Conservation (phyloP, 2,113 vertebrate genomes). For the Bubalus kerabau region DNA sequence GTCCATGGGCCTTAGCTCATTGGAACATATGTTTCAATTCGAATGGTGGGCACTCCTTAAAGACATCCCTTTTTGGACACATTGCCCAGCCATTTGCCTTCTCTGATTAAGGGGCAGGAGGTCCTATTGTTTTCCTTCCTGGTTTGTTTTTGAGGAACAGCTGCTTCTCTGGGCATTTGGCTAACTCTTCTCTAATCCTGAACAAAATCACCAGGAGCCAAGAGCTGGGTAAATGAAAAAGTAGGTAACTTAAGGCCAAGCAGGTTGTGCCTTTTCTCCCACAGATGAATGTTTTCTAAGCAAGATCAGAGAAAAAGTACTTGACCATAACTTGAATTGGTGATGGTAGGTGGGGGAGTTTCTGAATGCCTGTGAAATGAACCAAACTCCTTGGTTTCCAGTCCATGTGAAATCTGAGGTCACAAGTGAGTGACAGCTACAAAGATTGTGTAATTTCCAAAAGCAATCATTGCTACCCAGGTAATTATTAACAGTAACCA, state of each 20-base stretch:
- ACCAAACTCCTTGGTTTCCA: not conserved
- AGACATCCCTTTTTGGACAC: not conserved
- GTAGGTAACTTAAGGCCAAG: constrained; percentile 21
- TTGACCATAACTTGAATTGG: not conserved
- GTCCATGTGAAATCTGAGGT: constrained; percentile 20
- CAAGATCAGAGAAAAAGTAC: not conserved
- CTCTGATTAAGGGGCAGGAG: not conserved
- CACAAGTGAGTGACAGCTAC: constrained; percentile 3
- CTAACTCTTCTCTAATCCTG: constrained; percentile 30
- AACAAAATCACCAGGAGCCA: constrained; percentile 46
- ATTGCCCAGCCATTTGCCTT: constrained; percentile 30
- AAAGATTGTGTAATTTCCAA: constrained; percentile 22
- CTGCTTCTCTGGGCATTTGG: constrained; percentile 58
- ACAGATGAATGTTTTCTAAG: not conserved
- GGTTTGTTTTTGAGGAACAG: constrained; percentile 57
- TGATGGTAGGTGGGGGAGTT: not conserved
- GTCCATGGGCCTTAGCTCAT: not conserved
- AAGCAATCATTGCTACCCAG: constrained; percentile 36
- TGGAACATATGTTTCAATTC: not conserved
- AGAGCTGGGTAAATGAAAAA: constrained; percentile 26
- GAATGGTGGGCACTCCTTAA: not conserved
- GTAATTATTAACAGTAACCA: constrained; percentile 54
- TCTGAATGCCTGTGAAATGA: constrained; percentile 26
- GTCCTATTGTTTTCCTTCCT: constrained; percentile 34
- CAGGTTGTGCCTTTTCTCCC: constrained; percentile 22